These are phyloP conservation scores for Crepidodera aurea DNA, from an alignment of 2,888 invertebrate species.

Conservation along the genomic window DNA sequence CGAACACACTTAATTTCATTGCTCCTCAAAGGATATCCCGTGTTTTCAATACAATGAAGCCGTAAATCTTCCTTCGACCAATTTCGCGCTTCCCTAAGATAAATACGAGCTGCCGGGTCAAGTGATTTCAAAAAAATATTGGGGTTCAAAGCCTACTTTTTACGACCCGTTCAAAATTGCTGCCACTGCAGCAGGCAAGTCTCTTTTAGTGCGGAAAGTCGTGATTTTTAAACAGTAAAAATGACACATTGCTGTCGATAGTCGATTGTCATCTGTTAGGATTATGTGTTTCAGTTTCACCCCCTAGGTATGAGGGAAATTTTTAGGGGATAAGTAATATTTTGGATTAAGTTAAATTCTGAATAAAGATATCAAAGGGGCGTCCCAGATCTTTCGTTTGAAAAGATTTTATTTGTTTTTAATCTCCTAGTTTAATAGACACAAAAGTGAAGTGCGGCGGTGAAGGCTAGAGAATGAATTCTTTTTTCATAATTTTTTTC, in stretches of 20 bases:
- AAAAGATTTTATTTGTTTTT: no score
- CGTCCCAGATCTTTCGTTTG: no score
- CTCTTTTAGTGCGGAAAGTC: conserved; percentile 42
- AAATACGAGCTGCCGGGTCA: conserved; percentile 22
- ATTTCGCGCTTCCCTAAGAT: conserved; percentile 30
- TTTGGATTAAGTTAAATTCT: no score
- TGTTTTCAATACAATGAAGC: conserved; percentile 32
- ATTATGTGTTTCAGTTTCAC: conserved; percentile 38
- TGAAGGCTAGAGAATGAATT: no score
- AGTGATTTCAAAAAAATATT: conserved; percentile 31
- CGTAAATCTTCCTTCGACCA: conserved; percentile 27
- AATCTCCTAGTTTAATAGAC: no score
- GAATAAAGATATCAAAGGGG: no score
- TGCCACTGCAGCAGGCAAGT: conserved; percentile 44
- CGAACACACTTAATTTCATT: conserved; percentile 27
- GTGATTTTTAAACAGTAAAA: conserved; percentile 45
- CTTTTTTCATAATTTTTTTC: no score
- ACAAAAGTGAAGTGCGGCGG: no score
- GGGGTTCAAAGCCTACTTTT: conserved; percentile 46
- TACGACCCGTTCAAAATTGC: conserved; percentile 49
- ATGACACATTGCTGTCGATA: conserved; percentile 43
- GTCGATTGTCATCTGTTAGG: conserved; percentile 39
- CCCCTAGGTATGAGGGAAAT: no score
- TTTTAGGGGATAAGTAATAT: no score
- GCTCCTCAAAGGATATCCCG: conserved; percentile 25